Evolutionary conservation across 2,797 vertebrate species (phyloP), one percentile per base, ranked within the genome.

Genomic region (Characodon lateralis): DNA sequence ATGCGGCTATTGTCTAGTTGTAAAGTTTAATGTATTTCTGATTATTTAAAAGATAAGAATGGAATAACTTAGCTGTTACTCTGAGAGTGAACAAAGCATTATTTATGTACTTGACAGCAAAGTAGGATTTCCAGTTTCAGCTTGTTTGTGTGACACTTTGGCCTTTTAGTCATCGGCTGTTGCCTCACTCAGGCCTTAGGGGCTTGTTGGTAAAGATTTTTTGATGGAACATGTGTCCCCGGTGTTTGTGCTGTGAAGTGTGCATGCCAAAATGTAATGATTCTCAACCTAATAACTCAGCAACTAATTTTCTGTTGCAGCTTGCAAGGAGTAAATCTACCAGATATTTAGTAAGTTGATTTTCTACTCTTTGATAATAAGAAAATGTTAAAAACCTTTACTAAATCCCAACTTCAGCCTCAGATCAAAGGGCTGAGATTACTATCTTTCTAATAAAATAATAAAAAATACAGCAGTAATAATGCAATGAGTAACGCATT

Each of bases 261-360:
- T 63, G 41, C 71, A 41, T 74, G 78, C 77, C 35, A 22, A 16
- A 0, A 1, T 79, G 63, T 71, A 35, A 72, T 46, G 43, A 24
- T 26, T 76, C 18, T 61, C 48, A 10, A 6, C 3, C 18, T 56
- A 77, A 87, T 84, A 79, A 88, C 58, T 46, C 50, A 22, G 46
- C 5, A 8, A 14, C 9, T 78, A 48, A 58, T 88, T 88, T 88
- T 78, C 73, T 85, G 55, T 92, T 92, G 41, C 88, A 95, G 93
- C 86, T 70, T 93, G 81, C 91, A 93, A 81, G 91, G 90, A 88
- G 85, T 93, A 75, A 84, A 94, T 90, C 88, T 93, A 43, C 85
- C 91, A 24, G 92, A 95, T 74, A 85, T 94, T 89, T 94, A 93
- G 92, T 94, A 82, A 95, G 93, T 95, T 84, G 61, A 80, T 53